These are phyloP conservation scores for Yponomeuta plumbellus DNA, from an alignment of 2,888 invertebrate genomes.

Conservation along the genomic window DNA sequence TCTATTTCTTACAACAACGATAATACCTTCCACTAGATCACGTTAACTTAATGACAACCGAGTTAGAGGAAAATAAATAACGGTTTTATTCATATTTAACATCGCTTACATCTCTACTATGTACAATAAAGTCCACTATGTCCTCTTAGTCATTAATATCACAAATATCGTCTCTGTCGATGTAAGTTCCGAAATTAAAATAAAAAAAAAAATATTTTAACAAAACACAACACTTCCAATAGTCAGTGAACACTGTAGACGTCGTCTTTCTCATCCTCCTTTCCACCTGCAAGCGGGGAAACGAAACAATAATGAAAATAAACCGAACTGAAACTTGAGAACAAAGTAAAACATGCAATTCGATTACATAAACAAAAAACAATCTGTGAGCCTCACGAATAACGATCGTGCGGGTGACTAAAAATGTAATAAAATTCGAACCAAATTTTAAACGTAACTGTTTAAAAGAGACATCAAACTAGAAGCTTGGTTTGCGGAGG, in stretches of 20 bases:
- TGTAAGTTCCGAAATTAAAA: slow-evolving; percentile 33
- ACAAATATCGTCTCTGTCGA: slow-evolving; percentile 72
- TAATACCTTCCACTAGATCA: too few species aligned
- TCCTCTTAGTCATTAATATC: slow-evolving; percentile 69
- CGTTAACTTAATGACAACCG: neutral
- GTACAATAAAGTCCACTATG: slow-evolving; percentile 57
- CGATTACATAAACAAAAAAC: neutral
- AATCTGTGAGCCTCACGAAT: neutral
- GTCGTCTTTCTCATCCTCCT: slow-evolving; percentile 69
- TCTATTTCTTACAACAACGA: too few species aligned
- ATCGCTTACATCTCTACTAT: slow-evolving; percentile 59
- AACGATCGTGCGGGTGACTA: slow-evolving; percentile 4
- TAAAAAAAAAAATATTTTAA: slow-evolving; percentile 28
- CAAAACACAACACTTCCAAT: slow-evolving; percentile 44
- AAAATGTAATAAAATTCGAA: neutral
- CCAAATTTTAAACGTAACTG: neutral
- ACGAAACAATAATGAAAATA: slow-evolving; percentile 31
- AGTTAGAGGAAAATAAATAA: slow-evolving; percentile 45
- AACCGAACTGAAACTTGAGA: slow-evolving; percentile 6
- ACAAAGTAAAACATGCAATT: slow-evolving; percentile 3
- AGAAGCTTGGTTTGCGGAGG: slow-evolving; percentile 21
- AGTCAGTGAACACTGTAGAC: slow-evolving; percentile 63
- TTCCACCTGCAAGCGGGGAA: slow-evolving; percentile 59
- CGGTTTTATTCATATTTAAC: slow-evolving; percentile 55
- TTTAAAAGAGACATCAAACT: slow-evolving; percentile 10